Percentiles rank a stretch among this genome's conserved stretches.
Conservation (phyloP, 2,113 vertebrate genomes). For the Urocynchramus pylzowi region DNA sequence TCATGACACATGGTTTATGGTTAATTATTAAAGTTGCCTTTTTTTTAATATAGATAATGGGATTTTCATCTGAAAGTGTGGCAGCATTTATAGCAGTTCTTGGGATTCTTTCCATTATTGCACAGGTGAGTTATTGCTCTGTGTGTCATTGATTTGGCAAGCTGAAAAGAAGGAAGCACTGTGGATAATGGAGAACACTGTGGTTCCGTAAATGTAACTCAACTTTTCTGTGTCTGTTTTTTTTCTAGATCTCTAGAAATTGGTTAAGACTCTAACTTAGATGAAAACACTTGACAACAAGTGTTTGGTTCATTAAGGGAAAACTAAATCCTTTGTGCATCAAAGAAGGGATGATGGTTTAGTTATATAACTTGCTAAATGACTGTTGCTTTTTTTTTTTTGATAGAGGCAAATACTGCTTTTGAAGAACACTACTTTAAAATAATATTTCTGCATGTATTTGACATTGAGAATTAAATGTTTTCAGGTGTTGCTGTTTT, state of each 20-base stretch:
- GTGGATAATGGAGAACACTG: not conserved
- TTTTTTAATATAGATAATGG: slow-evolving; percentile 80
- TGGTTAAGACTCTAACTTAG: not conserved
- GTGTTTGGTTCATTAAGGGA: not conserved
- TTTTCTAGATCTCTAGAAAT: not conserved
- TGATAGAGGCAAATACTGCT: not conserved
- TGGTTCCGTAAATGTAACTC: not conserved
- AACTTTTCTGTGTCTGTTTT: not conserved
- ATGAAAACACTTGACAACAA: not conserved
- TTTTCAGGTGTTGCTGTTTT: not conserved
- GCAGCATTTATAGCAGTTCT: slow-evolving; percentile 87
- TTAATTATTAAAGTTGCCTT: not conserved
- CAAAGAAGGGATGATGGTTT: not conserved
- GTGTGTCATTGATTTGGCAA: not conserved
- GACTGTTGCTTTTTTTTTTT: rapidly evolving
- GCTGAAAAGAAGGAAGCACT: not conserved
- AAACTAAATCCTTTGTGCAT: not conserved
- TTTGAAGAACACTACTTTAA: not conserved
- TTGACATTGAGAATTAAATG: not conserved
- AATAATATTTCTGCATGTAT: not conserved
- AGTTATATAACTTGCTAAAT: not conserved
- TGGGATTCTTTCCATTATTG: slow-evolving; percentile 86
- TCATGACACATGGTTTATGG: rapidly evolving
- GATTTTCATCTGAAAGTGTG: slow-evolving; percentile 86
- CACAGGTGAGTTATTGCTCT: slow-evolving; percentile 73